phyloP scores from a whole-genome alignment of 1,140 invertebrate species.

The Dendroctonus ponderosae region DNA sequence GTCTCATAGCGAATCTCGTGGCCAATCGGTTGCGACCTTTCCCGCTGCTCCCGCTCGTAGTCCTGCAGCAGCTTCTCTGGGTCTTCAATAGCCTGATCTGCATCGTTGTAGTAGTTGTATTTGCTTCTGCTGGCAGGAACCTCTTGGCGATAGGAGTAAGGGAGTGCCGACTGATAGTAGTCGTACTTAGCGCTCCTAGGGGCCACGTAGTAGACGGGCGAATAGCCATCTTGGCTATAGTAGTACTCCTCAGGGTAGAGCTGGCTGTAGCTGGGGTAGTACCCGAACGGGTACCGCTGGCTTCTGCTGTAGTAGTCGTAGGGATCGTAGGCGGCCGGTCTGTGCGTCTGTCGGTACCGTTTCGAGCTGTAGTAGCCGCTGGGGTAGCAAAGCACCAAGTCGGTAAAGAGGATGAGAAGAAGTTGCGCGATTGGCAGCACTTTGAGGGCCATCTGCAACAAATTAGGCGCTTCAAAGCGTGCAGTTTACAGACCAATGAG shows the following conservation, averaged over 20 bases:
- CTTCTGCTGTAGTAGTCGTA: slow-evolving; percentile 48
- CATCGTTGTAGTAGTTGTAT: slow-evolving; percentile 50
- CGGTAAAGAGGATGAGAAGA: slow-evolving; percentile 43
- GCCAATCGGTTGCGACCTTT: slow-evolving; percentile 58
- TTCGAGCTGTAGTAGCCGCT: slow-evolving; percentile 52
- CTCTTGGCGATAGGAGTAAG: slow-evolving; percentile 51
- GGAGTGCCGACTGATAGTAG: slow-evolving; percentile 50
- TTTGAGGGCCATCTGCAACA: slow-evolving; percentile 45
- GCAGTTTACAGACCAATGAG: neutral
- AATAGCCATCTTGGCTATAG: slow-evolving; percentile 50
- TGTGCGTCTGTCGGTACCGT: slow-evolving; percentile 47
- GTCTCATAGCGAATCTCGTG: slow-evolving; percentile 63
- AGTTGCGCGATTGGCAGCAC: slow-evolving; percentile 40
- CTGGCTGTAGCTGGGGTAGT: slow-evolving; percentile 55
- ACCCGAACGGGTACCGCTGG: slow-evolving; percentile 47
- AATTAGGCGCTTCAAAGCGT: slow-evolving; percentile 11
- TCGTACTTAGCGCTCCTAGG: slow-evolving; percentile 50
- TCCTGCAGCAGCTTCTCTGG: slow-evolving; percentile 51
- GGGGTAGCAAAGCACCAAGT: slow-evolving; percentile 50
- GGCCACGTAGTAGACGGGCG: slow-evolving; percentile 49
- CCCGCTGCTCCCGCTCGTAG: slow-evolving; percentile 53
- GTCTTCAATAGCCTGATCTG: slow-evolving; percentile 49
- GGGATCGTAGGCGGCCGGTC: slow-evolving; percentile 28
- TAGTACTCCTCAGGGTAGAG: slow-evolving; percentile 58
- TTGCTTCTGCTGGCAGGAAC: slow-evolving; percentile 38